Percentiles rank a stretch among this genome's conserved stretches.
Evolutionary conservation across 2,797 vertebrate genomes (phyloP).

Genomic region (Pangasius sanitwongsei): DNA sequence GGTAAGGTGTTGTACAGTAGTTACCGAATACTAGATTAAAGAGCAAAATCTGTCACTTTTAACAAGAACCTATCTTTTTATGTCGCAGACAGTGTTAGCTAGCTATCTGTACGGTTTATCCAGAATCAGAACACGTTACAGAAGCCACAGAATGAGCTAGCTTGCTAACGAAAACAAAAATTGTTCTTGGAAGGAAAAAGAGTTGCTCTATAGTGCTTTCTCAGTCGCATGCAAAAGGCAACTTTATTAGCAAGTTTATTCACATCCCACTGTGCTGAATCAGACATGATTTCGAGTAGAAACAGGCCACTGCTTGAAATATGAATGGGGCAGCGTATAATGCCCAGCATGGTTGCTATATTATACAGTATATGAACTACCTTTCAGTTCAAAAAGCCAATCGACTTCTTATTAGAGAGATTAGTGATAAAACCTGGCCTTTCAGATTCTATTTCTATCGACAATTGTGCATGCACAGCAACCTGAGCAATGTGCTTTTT

Average conservation of each 20-base stretch:
- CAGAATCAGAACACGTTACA: not conserved
- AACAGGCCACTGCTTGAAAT: not conserved
- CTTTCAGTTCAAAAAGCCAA: not conserved
- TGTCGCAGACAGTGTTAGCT: not conserved
- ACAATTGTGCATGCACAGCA: not conserved
- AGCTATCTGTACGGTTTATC: not conserved
- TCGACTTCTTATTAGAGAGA: not conserved
- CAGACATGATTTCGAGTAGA: not conserved
- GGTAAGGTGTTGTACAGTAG: not conserved
- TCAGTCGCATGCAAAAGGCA: not conserved
- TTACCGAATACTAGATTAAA: not conserved
- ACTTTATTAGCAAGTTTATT: not conserved
- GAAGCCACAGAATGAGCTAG: not conserved
- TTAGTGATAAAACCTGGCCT: not conserved
- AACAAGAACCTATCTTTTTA: not conserved
- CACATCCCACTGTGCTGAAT: not conserved
- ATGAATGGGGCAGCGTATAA: not conserved
- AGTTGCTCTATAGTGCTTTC: not conserved
- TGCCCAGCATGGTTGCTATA: not conserved
- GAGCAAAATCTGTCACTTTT: not conserved
- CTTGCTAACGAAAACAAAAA: not conserved
- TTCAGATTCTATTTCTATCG: not conserved
- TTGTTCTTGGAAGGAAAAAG: not conserved
- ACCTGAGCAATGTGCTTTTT: not conserved
- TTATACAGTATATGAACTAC: not conserved